These are phyloP conservation scores for Carassius auratus DNA, from an alignment of 2,113 vertebrate genomes.

Conservation along the genomic window DNA sequence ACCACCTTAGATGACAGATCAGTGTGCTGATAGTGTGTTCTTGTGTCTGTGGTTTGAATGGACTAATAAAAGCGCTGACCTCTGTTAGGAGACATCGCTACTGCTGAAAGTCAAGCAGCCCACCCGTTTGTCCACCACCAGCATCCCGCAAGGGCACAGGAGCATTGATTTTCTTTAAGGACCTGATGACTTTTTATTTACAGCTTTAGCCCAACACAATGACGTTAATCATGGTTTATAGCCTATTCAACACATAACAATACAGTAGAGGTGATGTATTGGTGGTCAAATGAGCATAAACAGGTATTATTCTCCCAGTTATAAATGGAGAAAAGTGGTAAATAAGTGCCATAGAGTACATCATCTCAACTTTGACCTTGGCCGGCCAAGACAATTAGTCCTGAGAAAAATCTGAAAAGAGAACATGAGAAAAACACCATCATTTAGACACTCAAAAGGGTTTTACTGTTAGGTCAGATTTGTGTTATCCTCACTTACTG, in stretches of 20 bases:
- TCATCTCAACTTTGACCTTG: too few relatives aligned
- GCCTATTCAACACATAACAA: conserved; percentile 10
- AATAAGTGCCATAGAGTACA: too few relatives aligned
- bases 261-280: neutral
- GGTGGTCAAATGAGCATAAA: too few relatives aligned
- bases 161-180: conserved; percentile 70
- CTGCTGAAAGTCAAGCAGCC: conserved; percentile 52
- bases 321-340: too few relatives aligned
- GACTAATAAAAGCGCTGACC: conserved; percentile 56
- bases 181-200: conserved; percentile 60
- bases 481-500: too few relatives aligned
- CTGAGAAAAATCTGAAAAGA: too few relatives aligned
- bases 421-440: too few relatives aligned
- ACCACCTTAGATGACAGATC: conserved; percentile 25
- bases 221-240: conserved; percentile 40
- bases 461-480: too few relatives aligned
- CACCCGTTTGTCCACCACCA: conserved; percentile 44
- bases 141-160: neutral
- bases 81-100: conserved; percentile 61
- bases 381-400: too few relatives aligned
- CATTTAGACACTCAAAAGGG: too few relatives aligned
- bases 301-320: too few relatives aligned
- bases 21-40: conserved; percentile 18
- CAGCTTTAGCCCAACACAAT: neutral
- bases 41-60: conserved; percentile 50